phyloP scores from a whole-genome alignment of 2,888 invertebrate genomes.

The Agonopterix arenella region DNA sequence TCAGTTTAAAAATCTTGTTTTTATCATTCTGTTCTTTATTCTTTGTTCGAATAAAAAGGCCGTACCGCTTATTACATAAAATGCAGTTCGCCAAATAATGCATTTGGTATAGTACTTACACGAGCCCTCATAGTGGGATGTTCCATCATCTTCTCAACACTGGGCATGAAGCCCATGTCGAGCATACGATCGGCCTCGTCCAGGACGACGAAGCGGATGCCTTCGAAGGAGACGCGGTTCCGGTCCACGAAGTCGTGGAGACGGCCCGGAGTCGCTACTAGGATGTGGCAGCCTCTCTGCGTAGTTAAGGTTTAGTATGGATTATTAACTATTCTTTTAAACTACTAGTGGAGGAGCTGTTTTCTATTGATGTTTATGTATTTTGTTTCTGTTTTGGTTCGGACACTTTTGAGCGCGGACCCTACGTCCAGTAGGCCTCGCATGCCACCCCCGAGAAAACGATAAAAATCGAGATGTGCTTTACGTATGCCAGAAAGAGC shows the following conservation, averaged over 20 bases:
- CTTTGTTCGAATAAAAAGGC: no score
- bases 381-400: no score
- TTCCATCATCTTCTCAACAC: slow-evolving; percentile 90
- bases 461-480: no score
- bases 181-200: slow-evolving; percentile 99
- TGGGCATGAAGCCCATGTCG: slow-evolving; percentile 99
- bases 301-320: slow-evolving; percentile 11
- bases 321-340: neutral
- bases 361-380: no score
- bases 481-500: no score
- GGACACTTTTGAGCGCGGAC: no score
- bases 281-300: slow-evolving; percentile 92
- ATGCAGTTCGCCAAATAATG: no score
- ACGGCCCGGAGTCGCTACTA: slow-evolving; percentile 98
- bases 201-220: slow-evolving; percentile 91
- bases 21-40: no score
- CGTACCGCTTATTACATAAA: no score
- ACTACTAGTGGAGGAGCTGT: neutral
- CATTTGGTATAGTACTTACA: slow-evolving; percentile 51
- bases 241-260: slow-evolving; percentile 96
- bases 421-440: no score
- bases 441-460: no score
- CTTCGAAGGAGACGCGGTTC: slow-evolving; percentile 92
- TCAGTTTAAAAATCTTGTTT: no score
- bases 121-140: slow-evolving; percentile 90